Conservation (phyloP, 2,797 vertebrate species). For the Delichon dasypus region DNA sequence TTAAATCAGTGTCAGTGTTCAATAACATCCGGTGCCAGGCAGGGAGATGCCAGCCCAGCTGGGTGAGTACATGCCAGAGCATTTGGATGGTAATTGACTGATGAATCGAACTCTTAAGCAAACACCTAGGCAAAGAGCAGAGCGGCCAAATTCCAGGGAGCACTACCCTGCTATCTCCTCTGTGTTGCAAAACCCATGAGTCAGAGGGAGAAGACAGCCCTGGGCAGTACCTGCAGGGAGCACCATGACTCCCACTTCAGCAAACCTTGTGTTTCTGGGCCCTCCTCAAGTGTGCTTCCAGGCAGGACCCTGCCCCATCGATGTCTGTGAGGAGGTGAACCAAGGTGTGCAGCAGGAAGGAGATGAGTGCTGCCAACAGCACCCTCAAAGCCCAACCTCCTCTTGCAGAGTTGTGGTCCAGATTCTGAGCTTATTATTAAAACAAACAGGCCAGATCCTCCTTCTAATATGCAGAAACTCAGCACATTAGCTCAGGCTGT, state of each 20-base stretch:
- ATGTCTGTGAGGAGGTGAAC: not conserved
- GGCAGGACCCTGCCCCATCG: not conserved
- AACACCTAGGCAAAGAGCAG: slow-evolving; percentile 25
- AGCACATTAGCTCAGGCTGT: not conserved
- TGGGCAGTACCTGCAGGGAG: not conserved
- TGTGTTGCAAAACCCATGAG: not conserved
- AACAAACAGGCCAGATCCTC: not conserved
- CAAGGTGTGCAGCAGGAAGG: not conserved
- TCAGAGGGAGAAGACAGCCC: slow-evolving; percentile 18
- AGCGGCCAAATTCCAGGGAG: slow-evolving; percentile 21
- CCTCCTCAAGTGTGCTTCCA: not conserved
- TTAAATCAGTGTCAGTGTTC: not conserved
- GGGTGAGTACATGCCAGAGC: not conserved
- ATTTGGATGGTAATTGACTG: not conserved
- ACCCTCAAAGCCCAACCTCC: not conserved
- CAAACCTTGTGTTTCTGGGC: not conserved
- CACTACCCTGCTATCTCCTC: not conserved
- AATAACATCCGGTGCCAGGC: not conserved
- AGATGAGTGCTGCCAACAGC: rapidly evolving
- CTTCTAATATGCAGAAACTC: not conserved
- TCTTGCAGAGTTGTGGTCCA: not conserved
- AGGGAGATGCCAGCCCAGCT: not conserved
- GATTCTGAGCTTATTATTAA: not conserved
- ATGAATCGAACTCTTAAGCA: slow-evolving; percentile 2
- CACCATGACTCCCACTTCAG: not conserved